Evolutionary conservation across 2,888 invertebrate species (phyloP), one percentile per base, ranked within the genome.

Genomic region (Macroteleia sp.): DNA sequence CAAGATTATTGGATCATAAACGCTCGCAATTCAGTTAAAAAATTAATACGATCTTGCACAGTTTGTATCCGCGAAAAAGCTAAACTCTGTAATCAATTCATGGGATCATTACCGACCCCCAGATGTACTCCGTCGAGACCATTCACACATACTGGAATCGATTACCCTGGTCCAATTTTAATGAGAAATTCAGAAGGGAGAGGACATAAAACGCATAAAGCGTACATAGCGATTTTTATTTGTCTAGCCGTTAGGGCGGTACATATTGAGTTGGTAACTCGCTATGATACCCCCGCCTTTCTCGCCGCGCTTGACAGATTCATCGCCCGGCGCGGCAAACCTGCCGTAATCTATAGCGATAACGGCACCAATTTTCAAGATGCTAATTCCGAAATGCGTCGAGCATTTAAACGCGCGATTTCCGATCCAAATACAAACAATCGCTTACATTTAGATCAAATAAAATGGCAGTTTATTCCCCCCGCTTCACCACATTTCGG

Each of bases 81-180:
- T n/a, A n/a, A n/a, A n/a, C n/a, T n/a, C n/a, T n/a, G n/a, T n/a
- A n/a, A n/a, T 25, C 62, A 62, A 25, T 2, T 64, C 2, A 73
- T 73, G 73, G 73, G 64, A 41, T 9, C 12, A 10, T 44, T 64
- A 39, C 41, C 81, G 28, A 22, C 66, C 44, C 89, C 83, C 90
- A 59, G 81, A 8, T 20, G 0, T 42, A 42, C n/a, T 17, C 22
- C 44, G n/a, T 30, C 57, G 0, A 32, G 74, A 39, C 34, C 71
- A 9, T 74, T 74, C n/a, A 9, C n/a, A 0, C 28, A 66, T 1
- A n/a, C 8, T 17, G 75, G 75, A 2, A 17, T 75, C 1, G 67
- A 75, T 16, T 75, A 61, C 39, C 67, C 75, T 2, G 75, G 75
- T 0, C 75, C 75, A 1, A 36, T 52, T 4, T n/a, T 9, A 3